Evolutionary conservation across 1,140 invertebrate genomes (phyloP), one percentile per base, ranked within the genome.

Genomic region (Samia ricini): DNA sequence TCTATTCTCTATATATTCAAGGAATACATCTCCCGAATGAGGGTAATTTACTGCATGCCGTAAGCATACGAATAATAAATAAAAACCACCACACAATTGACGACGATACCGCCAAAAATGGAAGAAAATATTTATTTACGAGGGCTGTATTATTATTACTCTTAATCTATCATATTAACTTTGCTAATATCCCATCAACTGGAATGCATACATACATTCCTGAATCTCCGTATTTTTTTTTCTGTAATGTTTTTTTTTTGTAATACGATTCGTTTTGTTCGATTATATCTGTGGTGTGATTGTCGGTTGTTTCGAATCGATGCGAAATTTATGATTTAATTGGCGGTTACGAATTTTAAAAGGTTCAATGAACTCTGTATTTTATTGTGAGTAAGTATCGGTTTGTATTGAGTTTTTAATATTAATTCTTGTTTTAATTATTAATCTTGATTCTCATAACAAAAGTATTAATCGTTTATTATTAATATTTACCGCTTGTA

Each of bases 271-370:
- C 76, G 76, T 85, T 83, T 83, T 85, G 77, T 84, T 82, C 77
- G 72, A 80, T 84, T 82, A n/a, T n/a, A 80, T 85, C 80, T 85
- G 77, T 77, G 73, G 80, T 85, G 76, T 88, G 85, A 88, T 88
- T 86, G 85, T 88, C 76, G 82, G 85, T 85, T 86, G 75, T 75
- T 76, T 75, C 69, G 78, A 59, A 80, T 79, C 83, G 76, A 78
- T 77, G 77, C 67, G 76, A 78, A 81, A 86, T 88, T 85, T 88
- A 88, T 85, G 81, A 83, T 86, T 86, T 88, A 88, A 88, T 88
- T 86, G 85, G 76, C 66, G 68, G 72, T 77, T 80, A 70, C 67
- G 64, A 69, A 77, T 78, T 82, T 76, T 71, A 62, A 66, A 49
- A 74, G 64, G 83, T 69, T 69, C 80, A 74, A 72, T 73, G 73